phyloP scores from a whole-genome alignment of 2,888 invertebrate species.

The Spatulosminthurus flaviceps region DNA sequence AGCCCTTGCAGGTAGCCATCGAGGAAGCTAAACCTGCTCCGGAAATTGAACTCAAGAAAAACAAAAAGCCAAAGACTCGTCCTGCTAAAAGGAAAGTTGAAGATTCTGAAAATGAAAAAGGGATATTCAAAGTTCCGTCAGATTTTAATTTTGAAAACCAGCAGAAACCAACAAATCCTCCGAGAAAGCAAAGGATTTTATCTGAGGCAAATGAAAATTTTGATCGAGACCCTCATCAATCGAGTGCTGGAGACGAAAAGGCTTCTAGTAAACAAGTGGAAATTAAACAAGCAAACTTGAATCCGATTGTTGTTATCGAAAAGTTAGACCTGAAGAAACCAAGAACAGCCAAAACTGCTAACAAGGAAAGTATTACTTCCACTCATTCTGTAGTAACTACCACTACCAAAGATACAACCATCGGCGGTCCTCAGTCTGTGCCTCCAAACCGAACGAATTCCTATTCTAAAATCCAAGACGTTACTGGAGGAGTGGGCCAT shows the following conservation, averaged over 20 bases:
- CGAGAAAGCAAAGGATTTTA: not conserved
- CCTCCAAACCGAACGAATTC: too few species aligned
- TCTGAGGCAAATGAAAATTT: not conserved
- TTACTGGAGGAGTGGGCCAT: too few species aligned
- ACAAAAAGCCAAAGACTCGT: not conserved
- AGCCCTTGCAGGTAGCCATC: not conserved
- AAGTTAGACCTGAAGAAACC: not conserved
- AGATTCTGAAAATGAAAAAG: slow-evolving; percentile 4
- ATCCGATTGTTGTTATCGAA: not conserved
- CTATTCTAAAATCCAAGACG: too few species aligned
- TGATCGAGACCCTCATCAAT: too few species aligned
- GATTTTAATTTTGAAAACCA: not conserved
- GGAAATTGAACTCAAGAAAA: not conserved
- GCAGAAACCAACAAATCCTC: not conserved
- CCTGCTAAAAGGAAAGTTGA: not conserved
- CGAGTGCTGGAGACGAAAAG: too few species aligned
- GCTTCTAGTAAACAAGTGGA: too few species aligned
- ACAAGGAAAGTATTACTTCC: not conserved
- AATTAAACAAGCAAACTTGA: not conserved
- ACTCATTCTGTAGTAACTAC: not conserved
- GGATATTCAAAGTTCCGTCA: not conserved
- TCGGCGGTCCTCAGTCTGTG: too few species aligned
- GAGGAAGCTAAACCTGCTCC: too few species aligned
- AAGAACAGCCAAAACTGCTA: not conserved
- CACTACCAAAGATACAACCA: too few species aligned